These are phyloP conservation scores for Caenorhabditis virilis DNA, from an alignment of 2,888 invertebrate genomes.

Conservation along the genomic window DNA sequence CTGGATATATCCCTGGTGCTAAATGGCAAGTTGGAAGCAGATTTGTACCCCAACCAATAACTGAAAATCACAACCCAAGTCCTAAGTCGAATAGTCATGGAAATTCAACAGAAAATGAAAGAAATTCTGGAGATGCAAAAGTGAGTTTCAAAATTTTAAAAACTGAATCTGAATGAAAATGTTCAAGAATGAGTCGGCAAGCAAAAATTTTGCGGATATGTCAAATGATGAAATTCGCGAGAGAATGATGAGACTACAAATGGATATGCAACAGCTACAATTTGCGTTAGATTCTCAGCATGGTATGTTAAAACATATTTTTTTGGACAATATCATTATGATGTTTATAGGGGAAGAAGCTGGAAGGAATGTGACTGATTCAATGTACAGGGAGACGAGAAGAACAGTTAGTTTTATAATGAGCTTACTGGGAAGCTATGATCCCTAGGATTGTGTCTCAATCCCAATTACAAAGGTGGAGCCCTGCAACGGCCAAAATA, in stretches of 20 bases:
- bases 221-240: constrained; percentile 37
- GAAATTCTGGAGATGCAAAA: neutral
- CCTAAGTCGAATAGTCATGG: neutral
- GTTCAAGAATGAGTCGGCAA: too few relatives aligned
- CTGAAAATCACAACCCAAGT: neutral
- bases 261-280: constrained; percentile 38
- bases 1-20: constrained; percentile 55
- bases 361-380: too few relatives aligned
- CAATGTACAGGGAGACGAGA: too few relatives aligned
- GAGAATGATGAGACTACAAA: constrained; percentile 27
- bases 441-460: too few relatives aligned
- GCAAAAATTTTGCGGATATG: constrained; percentile 30
- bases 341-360: constrained; percentile 14
- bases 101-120: neutral
- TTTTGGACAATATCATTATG: neutral
- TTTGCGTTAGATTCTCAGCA: constrained; percentile 15
- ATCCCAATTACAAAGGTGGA: too few relatives aligned
- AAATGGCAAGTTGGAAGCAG: constrained; percentile 53
- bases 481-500: too few relatives aligned
- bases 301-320: neutral
- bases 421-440: too few relatives aligned
- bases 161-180: too few relatives aligned
- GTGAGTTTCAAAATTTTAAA: too few relatives aligned
- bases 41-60: constrained; percentile 23
- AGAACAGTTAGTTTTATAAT: too few relatives aligned